Conservation (phyloP, 2,888 invertebrate genomes). For the Onthophagus sagittarius region DNA sequence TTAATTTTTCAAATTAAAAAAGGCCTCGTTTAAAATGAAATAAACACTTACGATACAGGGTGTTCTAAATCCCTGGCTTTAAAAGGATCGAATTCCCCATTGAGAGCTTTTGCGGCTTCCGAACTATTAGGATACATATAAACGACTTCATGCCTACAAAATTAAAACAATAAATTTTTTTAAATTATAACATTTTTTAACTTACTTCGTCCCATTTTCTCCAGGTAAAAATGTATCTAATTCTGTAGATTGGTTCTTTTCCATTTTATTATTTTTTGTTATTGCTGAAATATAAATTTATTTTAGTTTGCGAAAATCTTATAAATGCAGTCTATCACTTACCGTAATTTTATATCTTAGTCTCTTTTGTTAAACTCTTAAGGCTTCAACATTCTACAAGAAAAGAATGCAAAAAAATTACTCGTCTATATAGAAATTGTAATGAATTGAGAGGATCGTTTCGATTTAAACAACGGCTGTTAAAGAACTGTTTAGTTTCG, state of each 20-base stretch:
- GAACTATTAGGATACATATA: conserved; percentile 45
- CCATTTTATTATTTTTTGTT: neutral
- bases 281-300: neutral
- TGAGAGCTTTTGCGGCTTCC: conserved; percentile 51
- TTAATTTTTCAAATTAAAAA: neutral
- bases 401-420: conserved; percentile 9
- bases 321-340: neutral
- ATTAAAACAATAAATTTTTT: neutral
- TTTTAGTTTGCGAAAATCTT: neutral
- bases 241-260: conserved; percentile 18
- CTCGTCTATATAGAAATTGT: neutral
- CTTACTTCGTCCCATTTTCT: conserved; percentile 24
- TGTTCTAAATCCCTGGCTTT: conserved; percentile 65
- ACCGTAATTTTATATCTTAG: neutral
- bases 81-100: conserved; percentile 69
- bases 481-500: neutral
- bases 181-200: neutral
- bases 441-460: neutral
- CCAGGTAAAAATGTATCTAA: conserved; percentile 23
- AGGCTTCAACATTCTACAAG: conserved; percentile 14
- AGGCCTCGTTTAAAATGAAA: neutral
- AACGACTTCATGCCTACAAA: conserved; percentile 57
- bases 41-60: conserved; percentile 73
- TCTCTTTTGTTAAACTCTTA: conserved; percentile 2
- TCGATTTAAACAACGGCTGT: neutral